These are phyloP conservation scores for Gymnocephalus cernua DNA, from an alignment of 2,113 vertebrate genomes.

Conservation along the genomic window DNA sequence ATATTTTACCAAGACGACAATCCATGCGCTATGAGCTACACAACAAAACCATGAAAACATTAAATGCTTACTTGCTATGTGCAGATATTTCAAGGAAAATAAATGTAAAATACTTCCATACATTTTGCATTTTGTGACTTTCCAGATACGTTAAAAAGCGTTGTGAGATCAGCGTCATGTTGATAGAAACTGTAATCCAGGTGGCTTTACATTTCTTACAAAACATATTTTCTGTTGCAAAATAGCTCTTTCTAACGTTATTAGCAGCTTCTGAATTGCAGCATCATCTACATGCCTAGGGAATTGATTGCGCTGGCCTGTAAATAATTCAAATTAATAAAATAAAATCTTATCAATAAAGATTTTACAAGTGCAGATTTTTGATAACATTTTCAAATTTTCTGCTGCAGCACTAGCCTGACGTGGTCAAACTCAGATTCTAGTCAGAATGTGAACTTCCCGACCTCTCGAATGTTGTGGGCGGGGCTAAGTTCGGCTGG, in stretches of 20 bases:
- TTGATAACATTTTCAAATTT: no score
- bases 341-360: no score
- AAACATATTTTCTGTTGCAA: not conserved
- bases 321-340: no score
- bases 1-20: not conserved
- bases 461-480: no score
- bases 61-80: not conserved
- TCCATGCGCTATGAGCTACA: not conserved
- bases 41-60: not conserved
- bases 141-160: not conserved
- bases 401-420: no score
- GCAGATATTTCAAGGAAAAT: not conserved
- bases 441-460: no score
- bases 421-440: no score
- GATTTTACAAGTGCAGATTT: no score
- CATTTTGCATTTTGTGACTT: not conserved
- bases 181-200: not conserved
- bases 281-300: not conserved
- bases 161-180: not conserved
- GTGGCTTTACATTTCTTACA: not conserved
- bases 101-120: not conserved
- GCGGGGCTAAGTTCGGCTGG: no score
- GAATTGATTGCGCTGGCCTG: not conserved
- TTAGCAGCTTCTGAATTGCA: not conserved
- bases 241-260: not conserved